phyloP scores from a whole-genome alignment of 2,888 invertebrate genomes.

The Aquatica leii region DNA sequence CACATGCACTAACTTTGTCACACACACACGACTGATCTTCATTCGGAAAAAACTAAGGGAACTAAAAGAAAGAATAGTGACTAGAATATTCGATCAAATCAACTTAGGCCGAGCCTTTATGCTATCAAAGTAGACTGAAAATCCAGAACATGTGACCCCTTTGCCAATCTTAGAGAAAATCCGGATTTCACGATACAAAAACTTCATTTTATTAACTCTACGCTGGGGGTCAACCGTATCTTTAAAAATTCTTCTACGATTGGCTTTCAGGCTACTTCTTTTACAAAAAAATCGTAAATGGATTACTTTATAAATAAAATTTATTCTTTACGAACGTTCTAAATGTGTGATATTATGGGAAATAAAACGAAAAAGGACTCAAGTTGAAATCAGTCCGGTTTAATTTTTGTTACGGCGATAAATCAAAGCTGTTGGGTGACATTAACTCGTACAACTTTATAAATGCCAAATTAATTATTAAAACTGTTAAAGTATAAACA shows the following conservation, averaged over 20 bases:
- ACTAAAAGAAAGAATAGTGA: conserved; percentile 59
- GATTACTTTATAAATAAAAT: conserved; percentile 20
- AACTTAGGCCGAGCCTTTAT: conserved; percentile 55
- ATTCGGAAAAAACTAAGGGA: conserved; percentile 44
- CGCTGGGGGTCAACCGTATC: conserved; percentile 35
- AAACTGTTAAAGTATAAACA: background rate
- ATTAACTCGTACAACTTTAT: background rate
- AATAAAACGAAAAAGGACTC: conserved; percentile 9
- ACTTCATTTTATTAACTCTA: conserved; percentile 36
- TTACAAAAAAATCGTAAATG: conserved; percentile 28
- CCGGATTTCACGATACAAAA: conserved; percentile 45
- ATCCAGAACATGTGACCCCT: conserved; percentile 58
- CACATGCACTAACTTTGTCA: conserved; percentile 41
- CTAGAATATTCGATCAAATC: conserved; percentile 61
- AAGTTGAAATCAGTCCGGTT: background rate
- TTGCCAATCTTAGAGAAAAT: conserved; percentile 53
- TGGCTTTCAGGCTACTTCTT: conserved; percentile 29
- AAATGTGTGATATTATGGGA: conserved; percentile 21
- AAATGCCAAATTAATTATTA: conserved; percentile 6
- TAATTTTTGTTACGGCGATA: conserved; percentile 3
- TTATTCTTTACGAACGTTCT: conserved; percentile 14
- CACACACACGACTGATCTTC: conserved; percentile 58
- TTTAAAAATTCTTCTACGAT: conserved; percentile 35
- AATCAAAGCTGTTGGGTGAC: too few relatives aligned
- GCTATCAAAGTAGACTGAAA: conserved; percentile 57